phyloP scores from a whole-genome alignment of 1,140 invertebrate genomes.

The Philopotamus ludificatus region DNA sequence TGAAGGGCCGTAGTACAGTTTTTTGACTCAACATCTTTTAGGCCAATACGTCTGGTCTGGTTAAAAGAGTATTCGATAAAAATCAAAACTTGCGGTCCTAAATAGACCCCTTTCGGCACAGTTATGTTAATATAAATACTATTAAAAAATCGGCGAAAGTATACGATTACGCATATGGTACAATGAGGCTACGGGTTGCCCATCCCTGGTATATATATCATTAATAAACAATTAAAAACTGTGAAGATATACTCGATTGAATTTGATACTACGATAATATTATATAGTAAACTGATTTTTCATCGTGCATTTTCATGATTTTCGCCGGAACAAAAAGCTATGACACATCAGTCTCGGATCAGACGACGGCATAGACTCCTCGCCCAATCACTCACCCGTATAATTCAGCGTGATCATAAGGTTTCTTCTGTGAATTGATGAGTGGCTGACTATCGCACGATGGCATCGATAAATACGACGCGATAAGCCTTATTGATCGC shows the following conservation, averaged over 20 bases:
- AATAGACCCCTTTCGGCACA: too few relatives aligned
- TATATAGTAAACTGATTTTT: not conserved
- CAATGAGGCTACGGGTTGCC: not conserved
- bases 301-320: not conserved
- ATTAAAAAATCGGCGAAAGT: too few relatives aligned
- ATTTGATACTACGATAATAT: not conserved
- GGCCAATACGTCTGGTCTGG: too few relatives aligned
- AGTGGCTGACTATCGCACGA: slow-evolving; percentile 22
- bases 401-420: slow-evolving; percentile 28
- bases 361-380: slow-evolving; percentile 14
- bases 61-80: too few relatives aligned
- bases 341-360: too few relatives aligned
- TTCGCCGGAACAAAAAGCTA: not conserved
- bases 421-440: slow-evolving; percentile 29
- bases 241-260: not conserved
- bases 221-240: not conserved
- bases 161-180: too few relatives aligned
- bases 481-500: slow-evolving; percentile 25
- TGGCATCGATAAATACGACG: slow-evolving; percentile 25
- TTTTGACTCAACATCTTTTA: too few relatives aligned
- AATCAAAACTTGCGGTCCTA: too few relatives aligned
- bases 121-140: too few relatives aligned
- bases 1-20: too few relatives aligned
- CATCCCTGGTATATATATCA: not conserved
- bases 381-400: slow-evolving; percentile 25